Evolutionary conservation across 2,113 vertebrate species (phyloP).

Genomic region (Falco punctatus): DNA sequence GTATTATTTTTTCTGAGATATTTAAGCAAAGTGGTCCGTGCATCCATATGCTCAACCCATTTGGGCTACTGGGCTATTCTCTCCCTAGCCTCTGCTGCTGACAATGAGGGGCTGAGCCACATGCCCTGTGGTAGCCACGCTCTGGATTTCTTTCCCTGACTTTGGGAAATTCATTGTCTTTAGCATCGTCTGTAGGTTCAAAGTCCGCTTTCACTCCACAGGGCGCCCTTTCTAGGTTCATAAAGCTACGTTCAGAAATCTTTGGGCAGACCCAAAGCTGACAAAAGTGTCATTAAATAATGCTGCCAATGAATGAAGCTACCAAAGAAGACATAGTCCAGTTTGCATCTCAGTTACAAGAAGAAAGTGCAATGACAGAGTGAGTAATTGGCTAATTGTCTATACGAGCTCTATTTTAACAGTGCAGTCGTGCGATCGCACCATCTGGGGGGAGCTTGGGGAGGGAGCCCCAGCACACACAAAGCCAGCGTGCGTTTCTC

Average conservation of each 20-base stretch:
- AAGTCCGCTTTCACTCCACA: constrained; percentile 30
- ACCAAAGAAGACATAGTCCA: constrained; percentile 70
- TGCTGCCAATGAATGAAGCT: constrained; percentile 63
- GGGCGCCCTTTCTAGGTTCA: constrained; percentile 59
- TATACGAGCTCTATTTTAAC: constrained; percentile 60
- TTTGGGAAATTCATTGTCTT: constrained; percentile 65
- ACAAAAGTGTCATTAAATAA: constrained; percentile 70
- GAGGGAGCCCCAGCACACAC: constrained; percentile 54
- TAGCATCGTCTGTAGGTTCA: constrained; percentile 47
- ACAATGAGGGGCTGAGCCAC: constrained; percentile 12
- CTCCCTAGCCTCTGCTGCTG: neutral
- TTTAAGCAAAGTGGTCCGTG: neutral
- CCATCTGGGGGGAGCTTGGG: constrained; percentile 59
- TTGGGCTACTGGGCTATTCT: neutral
- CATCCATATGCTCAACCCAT: neutral
- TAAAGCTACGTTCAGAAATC: constrained; percentile 67
- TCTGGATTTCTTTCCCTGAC: constrained; percentile 60
- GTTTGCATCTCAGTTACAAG: constrained; percentile 71
- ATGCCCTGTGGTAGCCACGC: constrained; percentile 29
- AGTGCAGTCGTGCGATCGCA: constrained; percentile 69
- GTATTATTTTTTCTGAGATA: neutral
- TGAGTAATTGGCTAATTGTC: constrained; percentile 71
- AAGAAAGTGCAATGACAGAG: constrained; percentile 69
- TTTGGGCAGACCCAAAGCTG: constrained; percentile 66
- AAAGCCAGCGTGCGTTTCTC: constrained; percentile 8